phyloP scores from a whole-genome alignment of 2,113 vertebrate genomes.

The Nestor notabilis region DNA sequence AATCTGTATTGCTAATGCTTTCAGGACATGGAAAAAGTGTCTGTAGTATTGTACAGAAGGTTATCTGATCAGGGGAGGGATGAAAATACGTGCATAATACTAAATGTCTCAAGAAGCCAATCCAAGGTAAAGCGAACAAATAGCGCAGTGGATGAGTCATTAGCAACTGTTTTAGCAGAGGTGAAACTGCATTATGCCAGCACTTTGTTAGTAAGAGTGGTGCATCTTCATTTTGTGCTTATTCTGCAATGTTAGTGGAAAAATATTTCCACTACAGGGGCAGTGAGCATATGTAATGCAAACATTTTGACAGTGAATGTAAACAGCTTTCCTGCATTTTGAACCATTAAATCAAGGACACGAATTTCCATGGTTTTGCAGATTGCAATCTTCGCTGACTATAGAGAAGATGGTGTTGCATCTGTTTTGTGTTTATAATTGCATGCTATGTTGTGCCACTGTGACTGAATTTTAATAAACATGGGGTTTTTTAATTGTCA shows the following conservation, averaged over 20 bases:
- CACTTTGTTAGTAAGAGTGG: conserved; percentile 25
- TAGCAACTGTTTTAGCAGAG: conserved; percentile 59
- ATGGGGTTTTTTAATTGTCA: neutral
- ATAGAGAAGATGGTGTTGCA: conserved; percentile 51
- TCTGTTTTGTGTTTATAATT: conserved; percentile 63
- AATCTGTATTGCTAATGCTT: neutral
- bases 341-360: conserved; percentile 57
- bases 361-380: conserved; percentile 47
- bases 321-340: conserved; percentile 64
- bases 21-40: neutral
- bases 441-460: conserved; percentile 29
- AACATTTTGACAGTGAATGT: conserved; percentile 71
- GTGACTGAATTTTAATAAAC: conserved; percentile 51
- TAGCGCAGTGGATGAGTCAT: conserved; percentile 44
- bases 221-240: conserved; percentile 54
- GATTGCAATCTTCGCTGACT: conserved; percentile 26
- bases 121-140: conserved; percentile 44
- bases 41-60: neutral
- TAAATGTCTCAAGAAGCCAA: conserved; percentile 7
- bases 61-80: neutral
- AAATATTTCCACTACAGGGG: conserved; percentile 44
- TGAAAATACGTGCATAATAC: neutral
- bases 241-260: conserved; percentile 46
- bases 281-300: conserved; percentile 73
- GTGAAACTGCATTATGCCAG: conserved; percentile 62